phyloP scores from a whole-genome alignment of 2,797 vertebrate genomes.

The Telmatherina bonti region DNA sequence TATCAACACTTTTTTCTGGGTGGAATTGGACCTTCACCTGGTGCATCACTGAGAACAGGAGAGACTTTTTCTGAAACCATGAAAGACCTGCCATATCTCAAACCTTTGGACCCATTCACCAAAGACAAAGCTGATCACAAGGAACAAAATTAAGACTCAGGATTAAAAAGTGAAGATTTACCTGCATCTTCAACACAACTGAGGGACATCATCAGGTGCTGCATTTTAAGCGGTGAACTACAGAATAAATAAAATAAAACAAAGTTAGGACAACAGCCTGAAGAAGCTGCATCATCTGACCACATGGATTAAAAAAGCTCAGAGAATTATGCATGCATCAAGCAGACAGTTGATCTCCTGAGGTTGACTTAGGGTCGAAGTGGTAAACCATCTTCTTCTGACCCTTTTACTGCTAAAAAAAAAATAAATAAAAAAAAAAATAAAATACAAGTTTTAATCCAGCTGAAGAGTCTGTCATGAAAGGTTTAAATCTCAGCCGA shows the following conservation, averaged over 20 bases:
- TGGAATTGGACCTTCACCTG: conserved; percentile 31
- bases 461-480: conserved; percentile 48
- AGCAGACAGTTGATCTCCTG: conserved; percentile 26
- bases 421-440: too few species aligned
- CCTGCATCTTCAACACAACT: neutral
- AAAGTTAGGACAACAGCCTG: neutral
- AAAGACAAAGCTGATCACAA: neutral
- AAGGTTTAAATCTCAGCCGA: conserved; percentile 15
- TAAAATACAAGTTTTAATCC: conserved; percentile 15
- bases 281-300: neutral
- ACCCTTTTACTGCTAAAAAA: too few species aligned
- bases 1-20: conserved; percentile 27
- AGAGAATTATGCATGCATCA: conserved; percentile 13
- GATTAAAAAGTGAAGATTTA: neutral
- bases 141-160: conserved; percentile 5
- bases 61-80: conserved; percentile 20
- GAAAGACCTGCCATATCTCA: conserved; percentile 9
- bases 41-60: conserved; percentile 24
- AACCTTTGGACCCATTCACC: conserved; percentile 10
- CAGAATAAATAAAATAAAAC: neutral
- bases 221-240: neutral
- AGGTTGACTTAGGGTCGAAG: conserved; percentile 41
- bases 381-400: conserved; percentile 27
- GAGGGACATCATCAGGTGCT: conserved; percentile 36
- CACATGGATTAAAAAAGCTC: conserved; percentile 31